Base-by-base conservation (phyloP, 2,888 invertebrate genomes). In the Pimpla rufipes region DNA sequence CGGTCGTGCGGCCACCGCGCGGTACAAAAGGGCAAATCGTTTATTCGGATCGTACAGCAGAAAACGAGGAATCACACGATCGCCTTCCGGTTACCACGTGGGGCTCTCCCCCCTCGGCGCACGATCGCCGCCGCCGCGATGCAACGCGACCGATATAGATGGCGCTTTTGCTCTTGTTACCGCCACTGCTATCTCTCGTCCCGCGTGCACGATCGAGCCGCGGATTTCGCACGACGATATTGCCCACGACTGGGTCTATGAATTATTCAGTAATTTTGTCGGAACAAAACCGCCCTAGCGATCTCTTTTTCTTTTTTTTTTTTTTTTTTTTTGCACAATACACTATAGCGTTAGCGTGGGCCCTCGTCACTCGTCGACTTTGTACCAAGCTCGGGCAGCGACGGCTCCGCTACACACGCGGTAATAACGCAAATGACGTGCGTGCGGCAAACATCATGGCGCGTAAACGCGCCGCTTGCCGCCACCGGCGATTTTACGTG, bases 351-450 rank as follows among this genome's bases (percentile, higher is more conserved):
- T n/a, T n/a, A n/a, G n/a, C n/a, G n/a, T n/a, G n/a, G 57, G 11
- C 67, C 45, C 45, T 67, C 8, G 57, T 29, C 18, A 29, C 45
- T 45, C 18, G 45, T 62, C 37, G 18, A 29, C 29, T 64, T 76
- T 23, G 35, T 37, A 35, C 45, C 11, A 50, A 37, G 50, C 74
- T 21, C 18, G 18, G 21, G 45, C 55, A 23, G 2, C 21, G 16
- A 64, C 29, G 16, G 23, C 45, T 16, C 42, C 37, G 23, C 55
- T 55, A 47, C 57, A 47, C 57, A 50, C 10, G 45, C 66, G 64
- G 40, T 76, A 52, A 79, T 79, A 67, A 84, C 47, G 73, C 68
- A 62, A 71, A 73, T 79, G 81, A 79, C 73, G 77, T 64, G 71
- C 64, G 59, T 74, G 52, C 55, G 47, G 66, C 59, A 18, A 40